Evolutionary conservation across 2,113 vertebrate species (phyloP), one percentile per base, ranked within the genome.

Genomic region (Proterorhinus semilunaris): DNA sequence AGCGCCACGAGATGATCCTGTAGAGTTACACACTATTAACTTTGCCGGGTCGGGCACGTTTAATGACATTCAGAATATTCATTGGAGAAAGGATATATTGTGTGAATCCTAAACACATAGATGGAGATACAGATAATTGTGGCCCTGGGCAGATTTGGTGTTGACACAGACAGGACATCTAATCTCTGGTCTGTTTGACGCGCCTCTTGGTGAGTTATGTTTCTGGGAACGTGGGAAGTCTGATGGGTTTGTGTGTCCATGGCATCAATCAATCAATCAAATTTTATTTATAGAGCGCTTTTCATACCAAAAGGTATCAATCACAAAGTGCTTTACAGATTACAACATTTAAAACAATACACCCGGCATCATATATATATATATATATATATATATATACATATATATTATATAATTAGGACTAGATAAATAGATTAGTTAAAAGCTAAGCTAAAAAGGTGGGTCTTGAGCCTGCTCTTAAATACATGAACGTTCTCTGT

Each of bases 1-100:
- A 80, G 75, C 66, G 68, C 64, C 69, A 63, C 78, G 62, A 83
- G 74, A 83, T 68, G 48, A 75, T 86, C 57, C 64, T 84, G 74
- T 77, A 64, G 69, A 59, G 36, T 46, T 65, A 63, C 51, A 80
- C n/a, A 72, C 69, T 59, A 53, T 9, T 78, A 49, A 52, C 62
- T 43, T 70, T 62, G 16, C 66, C 27, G 27, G 58, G 66, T 68
- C 15, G 50, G 69, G 58, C 44, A n/a, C 6, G 5, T 42, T 77
- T 52, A 62, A 42, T 51, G 70, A 21, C 53, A 5, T 71, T 43
- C 17, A 57, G 62, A 13, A 61, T 57, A 36, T 66, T 54, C 15
- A 63, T 53, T 11, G n/a, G 49, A 62, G 12, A 27, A 72, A 42
- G 52, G 52, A 69, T 69, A 69, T 69, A 12, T 52, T 64, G 43